These are phyloP conservation scores for Enteromius anoplus DNA, from an alignment of 2,797 vertebrate genomes.

Conservation along the genomic window DNA sequence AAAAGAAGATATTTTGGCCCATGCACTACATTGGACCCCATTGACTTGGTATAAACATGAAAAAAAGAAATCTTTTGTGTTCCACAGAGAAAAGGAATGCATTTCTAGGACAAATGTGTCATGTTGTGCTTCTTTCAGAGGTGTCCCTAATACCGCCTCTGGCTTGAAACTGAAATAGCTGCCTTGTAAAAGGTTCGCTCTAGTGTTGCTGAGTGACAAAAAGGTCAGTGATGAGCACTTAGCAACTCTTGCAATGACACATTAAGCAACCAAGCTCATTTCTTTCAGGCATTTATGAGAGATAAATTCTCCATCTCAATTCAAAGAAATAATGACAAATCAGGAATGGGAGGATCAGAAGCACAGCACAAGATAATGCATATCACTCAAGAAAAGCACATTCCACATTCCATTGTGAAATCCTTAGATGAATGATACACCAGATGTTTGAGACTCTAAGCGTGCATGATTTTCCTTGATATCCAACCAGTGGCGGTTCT, in stretches of 20 bases:
- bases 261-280: not conserved
- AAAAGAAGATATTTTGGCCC: not conserved
- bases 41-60: not conserved
- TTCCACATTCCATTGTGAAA: not conserved
- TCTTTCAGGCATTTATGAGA: slow-evolving; percentile 11
- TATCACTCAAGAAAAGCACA: not conserved
- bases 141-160: not conserved
- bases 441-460: not conserved
- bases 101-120: not conserved
- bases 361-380: not conserved
- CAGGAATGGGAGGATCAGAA: not conserved
- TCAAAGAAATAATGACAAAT: not conserved
- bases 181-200: slow-evolving; percentile 11
- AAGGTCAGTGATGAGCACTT: slow-evolving; percentile 34
- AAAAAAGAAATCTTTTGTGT: not conserved
- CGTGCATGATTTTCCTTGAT: not conserved
- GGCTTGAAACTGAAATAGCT: not conserved
- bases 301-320: not conserved
- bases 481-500: too few relatives aligned
- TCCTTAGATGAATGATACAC: not conserved
- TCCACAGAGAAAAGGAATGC: not conserved
- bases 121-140: slow-evolving; percentile 11
- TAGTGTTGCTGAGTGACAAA: slow-evolving; percentile 8
- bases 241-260: slow-evolving; percentile 2
- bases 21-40: not conserved